phyloP scores from a whole-genome alignment of 92 coral and sea anemone species.

The Actinernus sp. region DNA sequence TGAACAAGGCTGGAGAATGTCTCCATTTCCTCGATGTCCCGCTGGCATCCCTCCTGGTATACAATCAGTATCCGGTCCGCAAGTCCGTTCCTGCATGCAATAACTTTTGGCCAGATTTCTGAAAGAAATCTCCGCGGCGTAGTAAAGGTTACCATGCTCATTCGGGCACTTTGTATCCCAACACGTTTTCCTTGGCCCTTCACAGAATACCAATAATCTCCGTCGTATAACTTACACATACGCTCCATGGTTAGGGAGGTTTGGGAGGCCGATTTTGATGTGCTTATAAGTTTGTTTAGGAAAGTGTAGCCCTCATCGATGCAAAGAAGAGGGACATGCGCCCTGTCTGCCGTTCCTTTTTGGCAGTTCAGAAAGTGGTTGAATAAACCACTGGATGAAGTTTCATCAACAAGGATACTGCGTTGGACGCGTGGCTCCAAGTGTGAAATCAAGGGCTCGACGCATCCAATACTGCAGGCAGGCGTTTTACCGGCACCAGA shows the following conservation, averaged over 20 bases:
- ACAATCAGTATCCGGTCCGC: conserved; percentile 10
- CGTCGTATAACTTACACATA: conserved; percentile 34
- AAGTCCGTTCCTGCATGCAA: conserved; percentile 27
- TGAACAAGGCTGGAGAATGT: conserved; percentile 11
- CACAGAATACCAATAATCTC: conserved; percentile 30
- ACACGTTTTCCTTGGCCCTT: conserved; percentile 63
- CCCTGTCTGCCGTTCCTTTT: conserved; percentile 1
- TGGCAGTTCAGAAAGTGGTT: conserved; percentile 32
- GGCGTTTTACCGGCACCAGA: conserved; percentile 70
- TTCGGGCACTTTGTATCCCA: conserved; percentile 30
- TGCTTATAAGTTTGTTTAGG: neutral
- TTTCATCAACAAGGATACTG: conserved; percentile 48
- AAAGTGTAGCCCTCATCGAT: conserved; percentile 51
- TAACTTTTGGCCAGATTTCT: conserved; percentile 50
- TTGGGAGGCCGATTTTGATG: conserved; percentile 29
- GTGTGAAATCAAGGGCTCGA: conserved; percentile 32
- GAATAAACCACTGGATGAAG: conserved; percentile 59
- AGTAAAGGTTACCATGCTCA: conserved; percentile 29
- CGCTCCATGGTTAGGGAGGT: conserved; percentile 44
- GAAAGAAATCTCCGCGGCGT: conserved; percentile 37
- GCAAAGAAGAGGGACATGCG: conserved; percentile 57
- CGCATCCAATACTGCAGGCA: conserved; percentile 41
- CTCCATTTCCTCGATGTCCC: conserved; percentile 20
- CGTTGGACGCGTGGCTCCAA: conserved; percentile 35
- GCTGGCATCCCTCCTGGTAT: neutral